phyloP scores from a whole-genome alignment of 2,113 vertebrate genomes.

The Aramus guarauna region DNA sequence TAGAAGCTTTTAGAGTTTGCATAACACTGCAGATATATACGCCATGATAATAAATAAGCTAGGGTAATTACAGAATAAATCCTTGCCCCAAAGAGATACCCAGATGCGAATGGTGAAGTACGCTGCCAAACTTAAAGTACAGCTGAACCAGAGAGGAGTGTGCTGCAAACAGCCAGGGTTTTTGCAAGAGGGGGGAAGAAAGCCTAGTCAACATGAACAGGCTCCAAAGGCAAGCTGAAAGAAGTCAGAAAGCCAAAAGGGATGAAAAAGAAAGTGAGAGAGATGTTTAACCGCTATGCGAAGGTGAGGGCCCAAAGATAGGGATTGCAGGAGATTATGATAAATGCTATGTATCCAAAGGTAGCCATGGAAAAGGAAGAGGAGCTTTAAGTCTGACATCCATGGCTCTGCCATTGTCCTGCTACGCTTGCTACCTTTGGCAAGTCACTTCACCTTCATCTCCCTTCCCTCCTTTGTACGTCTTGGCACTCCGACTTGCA shows the following conservation, averaged over 20 bases:
- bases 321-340: background rate
- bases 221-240: background rate
- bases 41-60: background rate
- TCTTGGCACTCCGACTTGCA: background rate
- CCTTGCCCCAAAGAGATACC: slow-evolving; percentile 22
- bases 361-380: background rate
- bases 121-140: background rate
- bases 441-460: background rate
- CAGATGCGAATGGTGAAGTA: background rate
- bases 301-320: background rate
- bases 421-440: background rate
- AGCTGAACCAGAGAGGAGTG: background rate
- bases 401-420: background rate
- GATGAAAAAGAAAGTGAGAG: background rate
- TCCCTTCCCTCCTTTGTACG: background rate
- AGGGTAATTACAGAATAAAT: slow-evolving; percentile 32
- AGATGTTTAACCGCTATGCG: background rate
- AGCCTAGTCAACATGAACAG: background rate
- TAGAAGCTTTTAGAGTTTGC: slow-evolving; percentile 14
- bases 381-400: background rate
- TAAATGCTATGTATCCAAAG: background rate
- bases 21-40: slow-evolving; percentile 2
- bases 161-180: background rate
- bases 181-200: background rate
- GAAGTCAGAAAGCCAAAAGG: background rate